Evolutionary conservation across 2,888 invertebrate species (phyloP), one percentile per base, ranked within the genome.

Genomic region (Halictus ligatus): DNA sequence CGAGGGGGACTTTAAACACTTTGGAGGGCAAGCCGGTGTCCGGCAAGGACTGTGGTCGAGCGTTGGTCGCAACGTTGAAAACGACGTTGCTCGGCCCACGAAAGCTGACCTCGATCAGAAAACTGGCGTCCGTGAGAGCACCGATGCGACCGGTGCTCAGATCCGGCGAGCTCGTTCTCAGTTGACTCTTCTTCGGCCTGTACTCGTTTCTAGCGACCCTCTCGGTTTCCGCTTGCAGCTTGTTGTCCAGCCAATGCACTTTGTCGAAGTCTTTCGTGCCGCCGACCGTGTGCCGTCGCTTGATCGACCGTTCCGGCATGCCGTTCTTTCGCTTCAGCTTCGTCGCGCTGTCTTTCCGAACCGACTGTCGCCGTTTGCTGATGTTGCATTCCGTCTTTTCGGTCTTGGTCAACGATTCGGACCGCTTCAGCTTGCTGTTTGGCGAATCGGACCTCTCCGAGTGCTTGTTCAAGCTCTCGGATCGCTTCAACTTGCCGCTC

Each of bases 211-310:
- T 95, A 88, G 94, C 91, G 75, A 94, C 95, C 40, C 93, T 92
- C 78, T 95, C 95, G 48, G 94, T 94, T 87, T 96, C 96, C n/a
- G 95, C 94, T 88, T 96, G 96, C 75, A 95, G 91, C 85, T 96
- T 95, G 88, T 96, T 96, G 87, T 96, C 96, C 80, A 96, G 92
- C 96, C 96, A 96, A 72, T 96, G 96, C 35, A 97, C 95, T 88
- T 97, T 97, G 90, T 97, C 97, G 35, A 97, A 98, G 95, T 98
- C 98, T 95, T 98, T 98, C n/a, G 98, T 98, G 80, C 99, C 98
- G 87, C 98, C 98, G 13, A 99, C 98, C 0, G 99, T 99, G 95
- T 99, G 98, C 48, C 99, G 96, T 71, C 99, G 96, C 95, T 98
- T 98, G 93, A 98, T 98, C 88, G 98, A 98, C 89, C 97, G 96